These are phyloP conservation scores for Taphrorychus bicolor DNA, from an alignment of 2,888 invertebrate species.

Conservation along the genomic window DNA sequence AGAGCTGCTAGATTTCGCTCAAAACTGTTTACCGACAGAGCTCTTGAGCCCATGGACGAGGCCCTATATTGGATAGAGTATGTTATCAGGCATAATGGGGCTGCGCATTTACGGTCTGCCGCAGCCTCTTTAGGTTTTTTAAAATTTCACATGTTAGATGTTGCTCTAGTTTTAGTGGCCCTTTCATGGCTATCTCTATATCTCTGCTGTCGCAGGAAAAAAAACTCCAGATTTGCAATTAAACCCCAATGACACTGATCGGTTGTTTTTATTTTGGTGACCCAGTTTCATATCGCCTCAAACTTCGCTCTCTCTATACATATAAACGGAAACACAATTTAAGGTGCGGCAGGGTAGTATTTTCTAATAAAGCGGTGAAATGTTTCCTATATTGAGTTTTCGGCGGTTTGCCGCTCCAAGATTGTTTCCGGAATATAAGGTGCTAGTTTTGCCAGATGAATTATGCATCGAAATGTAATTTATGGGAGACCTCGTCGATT, in stretches of 20 bases:
- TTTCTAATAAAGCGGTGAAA: conserved; percentile 28
- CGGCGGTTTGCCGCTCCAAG: conserved; percentile 21
- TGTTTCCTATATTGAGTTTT: conserved; percentile 32
- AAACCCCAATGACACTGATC: not conserved
- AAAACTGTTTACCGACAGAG: conserved; percentile 47
- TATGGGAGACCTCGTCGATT: conserved; percentile 16
- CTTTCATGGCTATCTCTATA: not conserved
- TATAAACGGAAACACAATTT: not conserved
- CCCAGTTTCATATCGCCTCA: too few species aligned
- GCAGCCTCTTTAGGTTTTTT: conserved; percentile 48
- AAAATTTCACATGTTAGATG: conserved; percentile 50
- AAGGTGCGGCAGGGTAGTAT: conserved; percentile 5
- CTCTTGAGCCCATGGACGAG: conserved; percentile 47
- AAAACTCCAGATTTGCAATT: not conserved
- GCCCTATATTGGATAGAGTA: conserved; percentile 53
- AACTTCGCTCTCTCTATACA: too few species aligned
- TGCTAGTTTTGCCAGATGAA: conserved; percentile 19
- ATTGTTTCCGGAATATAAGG: conserved; percentile 22
- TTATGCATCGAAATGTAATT: conserved; percentile 18
- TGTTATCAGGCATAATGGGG: conserved; percentile 50
- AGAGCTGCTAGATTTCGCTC: conserved; percentile 47
- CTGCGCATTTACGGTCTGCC: conserved; percentile 49
- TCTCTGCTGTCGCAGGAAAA: not conserved
- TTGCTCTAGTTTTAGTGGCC: conserved; percentile 16
- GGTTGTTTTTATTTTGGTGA: not conserved